Evolutionary conservation across 2,888 invertebrate genomes (phyloP).

Genomic region (Drosophila putrida): DNA sequence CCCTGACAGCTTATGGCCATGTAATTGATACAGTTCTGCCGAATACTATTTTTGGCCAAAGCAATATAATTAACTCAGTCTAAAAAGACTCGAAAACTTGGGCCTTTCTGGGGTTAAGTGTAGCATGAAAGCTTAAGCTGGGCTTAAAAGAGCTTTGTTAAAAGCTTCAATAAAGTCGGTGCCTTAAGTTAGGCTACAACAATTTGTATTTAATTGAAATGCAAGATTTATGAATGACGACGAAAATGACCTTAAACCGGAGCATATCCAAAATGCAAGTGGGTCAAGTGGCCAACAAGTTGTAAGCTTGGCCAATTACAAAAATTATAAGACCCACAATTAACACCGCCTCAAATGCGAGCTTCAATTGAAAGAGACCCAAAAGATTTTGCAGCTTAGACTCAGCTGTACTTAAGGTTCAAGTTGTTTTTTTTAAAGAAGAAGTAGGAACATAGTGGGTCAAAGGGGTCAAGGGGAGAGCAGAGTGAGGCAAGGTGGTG

Average conservation of each 20-base stretch:
- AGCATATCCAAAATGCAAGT: slow-evolving; percentile 21
- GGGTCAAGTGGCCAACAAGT: slow-evolving; percentile 37
- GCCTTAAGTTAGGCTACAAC: slow-evolving; percentile 29
- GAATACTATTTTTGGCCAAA: slow-evolving; percentile 11
- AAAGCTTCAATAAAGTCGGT: not conserved
- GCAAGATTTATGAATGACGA: not conserved
- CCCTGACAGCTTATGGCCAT: slow-evolving; percentile 7
- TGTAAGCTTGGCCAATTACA: slow-evolving; percentile 16
- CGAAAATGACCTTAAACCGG: slow-evolving; percentile 22
- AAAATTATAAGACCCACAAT: slow-evolving; percentile 6
- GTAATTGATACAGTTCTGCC: not conserved
- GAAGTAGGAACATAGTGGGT: too few species aligned
- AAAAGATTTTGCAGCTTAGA: slow-evolving; percentile 12
- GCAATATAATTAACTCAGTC: slow-evolving; percentile 17
- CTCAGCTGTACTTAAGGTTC: not conserved
- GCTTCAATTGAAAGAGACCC: slow-evolving; percentile 7
- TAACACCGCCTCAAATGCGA: slow-evolving; percentile 6
- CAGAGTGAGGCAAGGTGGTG: not conserved
- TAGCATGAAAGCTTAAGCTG: not conserved
- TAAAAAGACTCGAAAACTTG: not conserved
- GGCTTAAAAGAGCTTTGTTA: slow-evolving; percentile 19
- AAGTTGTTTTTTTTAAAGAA: slow-evolving; percentile 9
- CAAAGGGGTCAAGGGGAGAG: too few species aligned
- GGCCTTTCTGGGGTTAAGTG: slow-evolving; percentile 27
- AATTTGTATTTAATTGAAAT: not conserved